These are phyloP conservation scores for Macrosteles quadrilineatus DNA, from an alignment of 1,140 invertebrate species.

Conservation along the genomic window DNA sequence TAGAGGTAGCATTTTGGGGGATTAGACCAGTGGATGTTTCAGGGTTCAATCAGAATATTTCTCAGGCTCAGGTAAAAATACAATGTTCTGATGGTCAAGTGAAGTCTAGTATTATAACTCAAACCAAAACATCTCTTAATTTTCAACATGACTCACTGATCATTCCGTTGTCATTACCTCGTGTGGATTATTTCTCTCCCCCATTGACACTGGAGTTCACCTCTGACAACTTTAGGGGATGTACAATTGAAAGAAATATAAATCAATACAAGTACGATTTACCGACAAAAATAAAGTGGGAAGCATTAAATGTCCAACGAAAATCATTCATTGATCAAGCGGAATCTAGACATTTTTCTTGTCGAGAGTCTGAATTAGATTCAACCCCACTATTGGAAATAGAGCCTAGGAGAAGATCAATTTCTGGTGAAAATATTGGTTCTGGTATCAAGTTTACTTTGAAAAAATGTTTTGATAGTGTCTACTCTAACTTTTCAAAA, in stretches of 20 bases:
- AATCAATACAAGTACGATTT: neutral
- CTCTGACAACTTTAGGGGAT: neutral
- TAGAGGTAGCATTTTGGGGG: slow-evolving; percentile 30
- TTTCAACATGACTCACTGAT: neutral
- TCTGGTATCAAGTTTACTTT: too few species aligned
- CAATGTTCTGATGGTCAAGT: neutral
- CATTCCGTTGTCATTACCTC: neutral
- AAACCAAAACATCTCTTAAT: neutral
- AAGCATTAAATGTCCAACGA: neutral
- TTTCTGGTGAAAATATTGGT: too few species aligned
- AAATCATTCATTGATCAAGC: neutral
- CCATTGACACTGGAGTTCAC: neutral
- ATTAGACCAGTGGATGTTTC: neutral
- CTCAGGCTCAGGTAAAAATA: slow-evolving; percentile 36
- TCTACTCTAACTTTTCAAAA: too few species aligned
- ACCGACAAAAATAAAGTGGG: neutral
- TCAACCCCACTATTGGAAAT: neutral
- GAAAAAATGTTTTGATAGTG: too few species aligned
- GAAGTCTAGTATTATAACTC: neutral
- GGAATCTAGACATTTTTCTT: neutral
- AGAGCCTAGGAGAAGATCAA: neutral
- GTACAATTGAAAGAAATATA: neutral
- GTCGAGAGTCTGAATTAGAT: neutral
- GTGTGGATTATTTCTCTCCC: neutral
- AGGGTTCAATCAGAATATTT: neutral